A percentile compares a stretch with the other conserved stretches of the same genome.
phyloP scores from a whole-genome alignment of 2,113 vertebrate genomes.

The Phylloscopus whistleri region DNA sequence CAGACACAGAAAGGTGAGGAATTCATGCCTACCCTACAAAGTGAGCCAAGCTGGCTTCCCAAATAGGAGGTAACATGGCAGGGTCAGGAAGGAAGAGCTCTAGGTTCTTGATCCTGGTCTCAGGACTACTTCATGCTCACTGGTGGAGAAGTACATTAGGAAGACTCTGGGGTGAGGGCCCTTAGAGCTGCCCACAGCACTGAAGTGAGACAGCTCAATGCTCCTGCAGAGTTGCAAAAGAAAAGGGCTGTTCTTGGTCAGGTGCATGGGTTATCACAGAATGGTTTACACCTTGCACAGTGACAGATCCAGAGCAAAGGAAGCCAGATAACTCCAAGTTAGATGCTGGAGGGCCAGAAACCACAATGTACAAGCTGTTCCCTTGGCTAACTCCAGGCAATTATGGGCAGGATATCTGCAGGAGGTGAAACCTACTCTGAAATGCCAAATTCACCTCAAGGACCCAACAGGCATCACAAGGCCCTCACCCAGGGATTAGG shows the following conservation, averaged over 20 bases:
- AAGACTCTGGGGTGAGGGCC: neutral
- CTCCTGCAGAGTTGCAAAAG: neutral
- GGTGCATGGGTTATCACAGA: neutral
- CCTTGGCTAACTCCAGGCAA: neutral
- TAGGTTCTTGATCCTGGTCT: neutral
- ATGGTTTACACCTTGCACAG: neutral
- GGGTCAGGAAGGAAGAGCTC: neutral
- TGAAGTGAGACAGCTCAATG: neutral
- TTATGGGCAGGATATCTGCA: neutral
- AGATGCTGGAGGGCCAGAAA: neutral
- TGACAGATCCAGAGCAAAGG: neutral
- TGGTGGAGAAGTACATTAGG: neutral
- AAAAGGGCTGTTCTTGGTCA: neutral
- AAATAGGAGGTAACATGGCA: accelerated
- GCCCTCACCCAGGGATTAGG: neutral
- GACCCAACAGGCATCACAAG: neutral
- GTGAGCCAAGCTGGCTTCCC: neutral
- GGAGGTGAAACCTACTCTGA: neutral
- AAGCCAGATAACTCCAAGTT: neutral
- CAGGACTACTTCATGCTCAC: neutral
- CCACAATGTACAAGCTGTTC: accelerated
- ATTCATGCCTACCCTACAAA: neutral
- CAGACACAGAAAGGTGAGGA: neutral
- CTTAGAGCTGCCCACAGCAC: neutral
- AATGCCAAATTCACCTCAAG: neutral